phyloP scores from a whole-genome alignment of 2,888 invertebrate genomes.

The Furcula furcula region DNA sequence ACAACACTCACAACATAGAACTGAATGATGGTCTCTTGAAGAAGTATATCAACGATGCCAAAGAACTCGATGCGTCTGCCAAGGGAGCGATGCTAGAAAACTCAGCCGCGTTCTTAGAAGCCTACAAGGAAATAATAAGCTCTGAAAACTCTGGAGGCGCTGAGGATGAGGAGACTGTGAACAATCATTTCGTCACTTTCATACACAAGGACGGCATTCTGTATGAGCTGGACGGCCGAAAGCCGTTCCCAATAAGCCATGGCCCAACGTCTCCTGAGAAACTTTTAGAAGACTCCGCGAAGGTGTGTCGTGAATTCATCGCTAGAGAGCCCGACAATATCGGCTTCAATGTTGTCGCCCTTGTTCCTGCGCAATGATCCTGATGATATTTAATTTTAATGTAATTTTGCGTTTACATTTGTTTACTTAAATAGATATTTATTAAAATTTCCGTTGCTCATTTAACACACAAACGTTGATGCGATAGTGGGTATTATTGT shows the following conservation, averaged over 20 bases:
- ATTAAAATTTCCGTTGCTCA: conserved; percentile 20
- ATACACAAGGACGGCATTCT: conserved; percentile 89
- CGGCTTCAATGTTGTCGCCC: conserved; percentile 93
- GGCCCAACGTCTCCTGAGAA: conserved; percentile 87
- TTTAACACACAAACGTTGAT: conserved; percentile 29
- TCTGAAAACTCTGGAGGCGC: conserved; percentile 91
- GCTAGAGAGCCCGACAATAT: conserved; percentile 91
- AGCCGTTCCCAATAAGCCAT: conserved; percentile 89
- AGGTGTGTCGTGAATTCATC: conserved; percentile 92
- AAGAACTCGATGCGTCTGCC: conserved; percentile 85
- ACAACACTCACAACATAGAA: conserved; percentile 89
- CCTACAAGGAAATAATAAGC: conserved; percentile 90
- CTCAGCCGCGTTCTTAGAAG: conserved; percentile 86
- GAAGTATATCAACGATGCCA: conserved; percentile 86
- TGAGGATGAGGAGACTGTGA: conserved; percentile 84
- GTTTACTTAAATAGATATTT: conserved; percentile 23
- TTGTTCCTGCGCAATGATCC: conserved; percentile 80
- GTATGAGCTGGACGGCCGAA: conserved; percentile 89
- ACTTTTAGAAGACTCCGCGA: conserved; percentile 91
- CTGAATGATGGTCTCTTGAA: conserved; percentile 86
- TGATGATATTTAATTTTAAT: conserved; percentile 12
- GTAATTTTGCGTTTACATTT: conserved; percentile 18
- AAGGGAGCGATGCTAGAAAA: conserved; percentile 89
- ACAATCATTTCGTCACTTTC: conserved; percentile 94
- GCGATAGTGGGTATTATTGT: conserved; percentile 30